These are phyloP conservation scores for Zygothrica quintamaculata DNA, from an alignment of 2,888 invertebrate species.

Conservation along the genomic window DNA sequence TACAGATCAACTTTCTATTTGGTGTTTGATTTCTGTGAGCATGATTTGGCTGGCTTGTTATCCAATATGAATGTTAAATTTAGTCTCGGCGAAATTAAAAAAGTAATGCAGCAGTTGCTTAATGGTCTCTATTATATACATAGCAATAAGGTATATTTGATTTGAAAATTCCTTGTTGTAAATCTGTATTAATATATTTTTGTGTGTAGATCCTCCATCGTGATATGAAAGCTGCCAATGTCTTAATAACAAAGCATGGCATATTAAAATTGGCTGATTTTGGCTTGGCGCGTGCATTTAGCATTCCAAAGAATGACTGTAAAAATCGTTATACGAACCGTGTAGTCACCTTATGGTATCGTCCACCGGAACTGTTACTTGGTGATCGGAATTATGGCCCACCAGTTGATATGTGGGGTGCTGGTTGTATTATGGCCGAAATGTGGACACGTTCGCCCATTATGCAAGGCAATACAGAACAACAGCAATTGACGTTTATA, in stretches of 20 bases:
- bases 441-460: conserved; percentile 99
- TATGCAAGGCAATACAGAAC: conserved; percentile 98
- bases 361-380: conserved; percentile 86
- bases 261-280: conserved; percentile 98
- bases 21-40: conserved; percentile 99
- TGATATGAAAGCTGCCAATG: conserved; percentile 99
- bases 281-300: conserved; percentile 97
- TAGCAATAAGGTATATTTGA: conserved; percentile 94
- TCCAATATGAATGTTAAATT: conserved; percentile 98
- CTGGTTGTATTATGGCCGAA: conserved; percentile 99
- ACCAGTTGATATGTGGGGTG: conserved; percentile 98
- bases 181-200: background rate
- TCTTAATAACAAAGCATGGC: conserved; percentile 97
- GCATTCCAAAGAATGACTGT: conserved; percentile 93
- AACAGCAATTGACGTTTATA: conserved; percentile 97
- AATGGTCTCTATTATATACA: conserved; percentile 98
- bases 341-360: conserved; percentile 98
- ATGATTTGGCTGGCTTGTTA: conserved; percentile 97
- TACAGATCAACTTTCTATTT: conserved; percentile 88
- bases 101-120: conserved; percentile 93
- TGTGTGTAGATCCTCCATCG: conserved; percentile 90
- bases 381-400: conserved; percentile 98
- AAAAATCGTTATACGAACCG: conserved; percentile 98
- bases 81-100: conserved; percentile 97
- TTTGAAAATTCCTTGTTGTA: too few species aligned